Conservation (phyloP, 2,113 vertebrate genomes). For the Romanogobio albipinnatus region DNA sequence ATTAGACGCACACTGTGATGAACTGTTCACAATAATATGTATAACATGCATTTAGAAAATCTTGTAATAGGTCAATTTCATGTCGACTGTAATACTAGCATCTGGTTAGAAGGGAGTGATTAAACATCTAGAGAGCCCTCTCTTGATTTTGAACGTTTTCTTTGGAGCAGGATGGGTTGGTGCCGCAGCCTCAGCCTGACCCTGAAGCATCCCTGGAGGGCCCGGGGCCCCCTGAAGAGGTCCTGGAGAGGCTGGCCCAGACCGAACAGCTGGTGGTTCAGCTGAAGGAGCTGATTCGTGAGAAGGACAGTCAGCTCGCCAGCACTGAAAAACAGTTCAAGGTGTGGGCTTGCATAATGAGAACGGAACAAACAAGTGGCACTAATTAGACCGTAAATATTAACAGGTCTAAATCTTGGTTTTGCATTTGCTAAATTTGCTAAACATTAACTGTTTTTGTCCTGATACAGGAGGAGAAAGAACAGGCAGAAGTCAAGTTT, state of each 20-base stretch:
- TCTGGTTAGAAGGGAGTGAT: neutral
- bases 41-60: neutral
- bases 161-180: slow-evolving; percentile 68
- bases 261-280: slow-evolving; percentile 86
- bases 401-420: neutral
- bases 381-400: neutral
- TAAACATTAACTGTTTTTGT: slow-evolving; percentile 28
- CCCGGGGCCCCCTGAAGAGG: slow-evolving; percentile 74
- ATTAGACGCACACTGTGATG: neutral
- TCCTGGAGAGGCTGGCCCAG: slow-evolving; percentile 81
- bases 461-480: slow-evolving; percentile 81
- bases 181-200: slow-evolving; percentile 65
- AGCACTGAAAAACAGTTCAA: slow-evolving; percentile 80
- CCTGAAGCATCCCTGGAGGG: slow-evolving; percentile 52
- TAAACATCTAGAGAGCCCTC: neutral
- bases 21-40: neutral
- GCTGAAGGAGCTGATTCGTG: slow-evolving; percentile 85
- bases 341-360: slow-evolving; percentile 67
- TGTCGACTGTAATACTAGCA: neutral
- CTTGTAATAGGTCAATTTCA: neutral
- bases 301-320: slow-evolving; percentile 84
- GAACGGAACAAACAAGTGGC: neutral
- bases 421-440: slow-evolving; percentile 8
- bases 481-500: slow-evolving; percentile 84
- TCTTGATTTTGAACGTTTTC: neutral